A percentile compares a stretch with the other conserved stretches of the same genome.
phyloP scores from a whole-genome alignment of 1,140 invertebrate genomes.

The Zophobas atratus region DNA sequence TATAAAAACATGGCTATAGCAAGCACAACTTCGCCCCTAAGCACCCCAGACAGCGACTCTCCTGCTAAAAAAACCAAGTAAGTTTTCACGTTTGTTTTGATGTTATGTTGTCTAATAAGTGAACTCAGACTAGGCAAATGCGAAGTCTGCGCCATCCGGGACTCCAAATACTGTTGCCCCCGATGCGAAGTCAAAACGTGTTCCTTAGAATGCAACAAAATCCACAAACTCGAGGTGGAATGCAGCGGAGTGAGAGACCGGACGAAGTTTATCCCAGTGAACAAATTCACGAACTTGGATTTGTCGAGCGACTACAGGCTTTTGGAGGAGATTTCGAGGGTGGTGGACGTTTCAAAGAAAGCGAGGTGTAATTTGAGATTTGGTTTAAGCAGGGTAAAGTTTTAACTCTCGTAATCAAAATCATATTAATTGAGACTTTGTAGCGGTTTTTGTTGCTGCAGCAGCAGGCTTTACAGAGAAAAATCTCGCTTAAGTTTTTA shows the following conservation, averaged over 20 bases:
- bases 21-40: too few species aligned
- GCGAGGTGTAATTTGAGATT: slow-evolving; percentile 64
- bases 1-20: too few species aligned
- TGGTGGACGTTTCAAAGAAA: slow-evolving; percentile 75
- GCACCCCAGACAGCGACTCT: not conserved
- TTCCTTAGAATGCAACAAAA: slow-evolving; percentile 82
- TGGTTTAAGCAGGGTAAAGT: not conserved
- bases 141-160: slow-evolving; percentile 79
- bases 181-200: slow-evolving; percentile 91
- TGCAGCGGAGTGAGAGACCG: slow-evolving; percentile 87
- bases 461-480: slow-evolving; percentile 72
- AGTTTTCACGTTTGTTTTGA: not conserved
- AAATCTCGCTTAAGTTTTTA: slow-evolving; percentile 76
- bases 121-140: slow-evolving; percentile 78
- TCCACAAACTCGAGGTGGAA: slow-evolving; percentile 86
- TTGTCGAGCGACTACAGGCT: slow-evolving; percentile 85
- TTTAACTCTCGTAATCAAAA: not conserved
- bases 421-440: slow-evolving; percentile 54
- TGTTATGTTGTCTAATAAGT: slow-evolving; percentile 17
- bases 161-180: slow-evolving; percentile 89
- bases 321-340: slow-evolving; percentile 80
- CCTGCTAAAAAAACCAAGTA: slow-evolving; percentile 15
- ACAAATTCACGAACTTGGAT: slow-evolving; percentile 81
- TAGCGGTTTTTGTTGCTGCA: slow-evolving; percentile 77
- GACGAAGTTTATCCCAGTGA: slow-evolving; percentile 82